Evolutionary conservation across 1,140 invertebrate genomes (phyloP), one percentile per base, ranked within the genome.

Genomic region (Magallana gigas): DNA sequence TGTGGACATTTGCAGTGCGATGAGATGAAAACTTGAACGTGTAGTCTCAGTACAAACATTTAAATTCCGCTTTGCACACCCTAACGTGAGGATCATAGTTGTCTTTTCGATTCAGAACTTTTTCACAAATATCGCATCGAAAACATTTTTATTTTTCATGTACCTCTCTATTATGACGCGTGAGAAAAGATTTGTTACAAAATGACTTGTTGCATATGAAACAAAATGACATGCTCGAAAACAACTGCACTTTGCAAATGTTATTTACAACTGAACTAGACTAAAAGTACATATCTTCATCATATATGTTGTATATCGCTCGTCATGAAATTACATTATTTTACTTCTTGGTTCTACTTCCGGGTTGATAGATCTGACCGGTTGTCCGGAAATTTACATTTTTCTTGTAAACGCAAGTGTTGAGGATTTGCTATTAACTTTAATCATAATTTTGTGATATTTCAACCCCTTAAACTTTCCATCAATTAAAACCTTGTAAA

Each of bases 61-160:
- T 11, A 62, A 62, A 62, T 62, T 62, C 60, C n/a, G 60, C 60
- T 62, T 62, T 62, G 60, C 60, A 62, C 60, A 62, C 60, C n/a
- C 60, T 60, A 60, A 60, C 59, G 16, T 60, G 59, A 12, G 1
- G 58, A 60, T 60, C 59, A 60, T 9, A 60, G 16, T 60, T 60
- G 60, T 62, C 60, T 62, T 62, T 11, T 16, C 60, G 60, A 62
- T 62, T 62, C 12, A 62, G 60, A 62, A 5, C 23, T n/a, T 62
- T n/a, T 62, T 62, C 60, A 62, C 60, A 62, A n/a, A 62, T 48
- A 60, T 9, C 6, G 59, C 59, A 9, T 11, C 59, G 59, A 60
- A 60, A 60, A 60, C 59, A 0, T 16, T 60, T 5, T 60, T 4
- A 12, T 60, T 48, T 48, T 48, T 48, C 0, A 48, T 48, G 36